phyloP scores from a whole-genome alignment of 2,888 invertebrate species.

The Pristionchus exspectatus region DNA sequence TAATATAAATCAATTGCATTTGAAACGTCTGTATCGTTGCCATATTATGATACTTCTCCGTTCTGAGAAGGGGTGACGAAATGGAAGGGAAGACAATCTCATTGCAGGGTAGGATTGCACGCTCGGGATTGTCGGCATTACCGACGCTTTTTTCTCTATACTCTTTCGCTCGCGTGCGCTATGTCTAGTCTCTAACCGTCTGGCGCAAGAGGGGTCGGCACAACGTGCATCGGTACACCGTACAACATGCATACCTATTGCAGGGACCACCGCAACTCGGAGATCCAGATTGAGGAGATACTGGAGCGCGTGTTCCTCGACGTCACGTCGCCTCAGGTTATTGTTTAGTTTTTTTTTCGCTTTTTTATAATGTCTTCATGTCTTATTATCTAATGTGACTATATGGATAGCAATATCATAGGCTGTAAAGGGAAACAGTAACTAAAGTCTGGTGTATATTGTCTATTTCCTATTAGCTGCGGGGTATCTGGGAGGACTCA shows the following conservation, averaged over 20 bases:
- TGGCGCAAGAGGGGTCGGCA: not conserved
- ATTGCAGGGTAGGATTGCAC: no score
- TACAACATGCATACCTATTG: no score
- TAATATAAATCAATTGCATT: no score
- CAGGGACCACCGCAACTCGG: conserved; percentile 47
- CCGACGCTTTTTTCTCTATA: not conserved
- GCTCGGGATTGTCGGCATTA: not conserved
- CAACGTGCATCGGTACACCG: no score
- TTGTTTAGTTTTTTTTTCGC: not conserved
- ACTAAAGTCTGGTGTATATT: no score
- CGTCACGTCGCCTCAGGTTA: conserved; percentile 29
- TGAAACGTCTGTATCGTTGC: no score
- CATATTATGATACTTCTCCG: no score
- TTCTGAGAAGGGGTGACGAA: not conserved
- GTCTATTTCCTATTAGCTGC: no score
- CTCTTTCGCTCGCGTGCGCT: not conserved
- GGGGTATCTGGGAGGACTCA: no score
- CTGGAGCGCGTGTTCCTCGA: conserved; percentile 41
- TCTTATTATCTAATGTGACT: no score
- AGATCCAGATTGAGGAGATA: conserved; percentile 45
- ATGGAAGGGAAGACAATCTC: not conserved
- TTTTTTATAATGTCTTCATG: not conserved
- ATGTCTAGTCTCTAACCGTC: not conserved
- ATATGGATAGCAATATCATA: no score
- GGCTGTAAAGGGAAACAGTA: no score